Evolutionary conservation across 2,797 vertebrate species (phyloP).

Genomic region (Myripristis murdjan): DNA sequence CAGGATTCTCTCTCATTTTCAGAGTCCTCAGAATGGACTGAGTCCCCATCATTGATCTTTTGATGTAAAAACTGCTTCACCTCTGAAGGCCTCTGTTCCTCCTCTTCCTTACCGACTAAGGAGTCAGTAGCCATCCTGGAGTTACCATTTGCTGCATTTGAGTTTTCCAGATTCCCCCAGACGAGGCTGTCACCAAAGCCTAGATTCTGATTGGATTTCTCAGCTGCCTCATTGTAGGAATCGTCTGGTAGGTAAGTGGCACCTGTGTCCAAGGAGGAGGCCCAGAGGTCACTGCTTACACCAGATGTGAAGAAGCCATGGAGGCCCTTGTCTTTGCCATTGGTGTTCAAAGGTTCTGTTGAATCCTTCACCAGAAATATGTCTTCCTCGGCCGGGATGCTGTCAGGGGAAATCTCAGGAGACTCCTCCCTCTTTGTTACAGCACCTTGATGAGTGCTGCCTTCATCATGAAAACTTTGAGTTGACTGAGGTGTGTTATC

Average conservation of each 20-base stretch:
- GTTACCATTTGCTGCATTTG: conserved; percentile 58
- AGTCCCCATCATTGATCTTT: conserved; percentile 55
- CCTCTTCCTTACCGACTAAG: conserved; percentile 16
- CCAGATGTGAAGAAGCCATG: conserved; percentile 57
- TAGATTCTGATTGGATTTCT: conserved; percentile 57
- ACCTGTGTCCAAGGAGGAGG: conserved; percentile 69
- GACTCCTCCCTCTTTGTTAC: conserved; percentile 33
- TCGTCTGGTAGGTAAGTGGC: conserved; percentile 67
- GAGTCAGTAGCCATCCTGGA: conserved; percentile 43
- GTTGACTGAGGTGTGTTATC: conserved; percentile 13
- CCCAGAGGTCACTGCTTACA: conserved; percentile 74
- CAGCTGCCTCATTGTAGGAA: conserved; percentile 26
- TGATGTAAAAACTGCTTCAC: conserved; percentile 48
- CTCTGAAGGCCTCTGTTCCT: conserved; percentile 45
- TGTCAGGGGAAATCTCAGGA: conserved; percentile 41
- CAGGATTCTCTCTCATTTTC: conserved; percentile 79
- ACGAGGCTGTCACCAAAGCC: conserved; percentile 52
- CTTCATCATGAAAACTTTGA: conserved; percentile 14
- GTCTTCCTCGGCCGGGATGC: conserved; percentile 15
- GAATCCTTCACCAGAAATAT: conserved; percentile 58
- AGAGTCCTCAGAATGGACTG: conserved; percentile 79
- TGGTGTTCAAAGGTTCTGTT: conserved; percentile 47
- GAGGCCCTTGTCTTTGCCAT: conserved; percentile 58
- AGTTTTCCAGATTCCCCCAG: conserved; percentile 55
- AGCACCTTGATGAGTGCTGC: conserved; percentile 4